Percentiles rank a stretch among this genome's conserved stretches.
These are phyloP conservation scores for Sylvia atricapilla DNA, from an alignment of 2,113 vertebrate species.

Conservation along the genomic window DNA sequence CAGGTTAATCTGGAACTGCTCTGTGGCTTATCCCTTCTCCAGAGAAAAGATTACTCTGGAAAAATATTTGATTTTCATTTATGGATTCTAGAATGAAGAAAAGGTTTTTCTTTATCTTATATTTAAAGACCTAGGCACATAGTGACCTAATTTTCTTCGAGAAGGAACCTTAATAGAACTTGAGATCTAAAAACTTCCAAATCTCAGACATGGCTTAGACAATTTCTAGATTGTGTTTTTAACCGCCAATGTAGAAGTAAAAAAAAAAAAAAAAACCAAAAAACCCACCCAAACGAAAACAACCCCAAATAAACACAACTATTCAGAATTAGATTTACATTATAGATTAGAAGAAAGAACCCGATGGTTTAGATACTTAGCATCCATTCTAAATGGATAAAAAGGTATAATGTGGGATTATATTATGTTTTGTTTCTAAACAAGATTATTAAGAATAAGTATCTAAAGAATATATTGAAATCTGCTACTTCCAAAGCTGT, in stretches of 20 bases:
- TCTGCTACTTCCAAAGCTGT: neutral
- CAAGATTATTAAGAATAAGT: neutral
- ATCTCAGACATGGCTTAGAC: neutral
- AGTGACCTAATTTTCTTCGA: neutral
- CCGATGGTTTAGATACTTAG: neutral
- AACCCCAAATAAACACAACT: neutral
- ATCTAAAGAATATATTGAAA: neutral
- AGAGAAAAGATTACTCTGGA: neutral
- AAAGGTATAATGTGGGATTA: neutral
- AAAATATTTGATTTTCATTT: neutral
- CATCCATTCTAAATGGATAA: neutral
- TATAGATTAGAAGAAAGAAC: neutral
- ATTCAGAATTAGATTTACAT: neutral
- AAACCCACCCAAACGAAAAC: too few relatives aligned
- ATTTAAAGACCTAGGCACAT: neutral
- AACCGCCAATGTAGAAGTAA: neutral
- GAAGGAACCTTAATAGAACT: neutral
- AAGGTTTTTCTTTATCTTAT: neutral
- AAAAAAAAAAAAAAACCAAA: neutral
- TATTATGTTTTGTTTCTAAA: neutral
- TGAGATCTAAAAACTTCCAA: neutral
- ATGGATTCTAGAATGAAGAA: neutral
- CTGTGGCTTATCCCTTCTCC: neutral
- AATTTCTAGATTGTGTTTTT: neutral
- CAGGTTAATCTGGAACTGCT: neutral